phyloP scores from a whole-genome alignment of 37 sponge, comb jelly and placozoan genomes.

The Eunapius fragilis region DNA sequence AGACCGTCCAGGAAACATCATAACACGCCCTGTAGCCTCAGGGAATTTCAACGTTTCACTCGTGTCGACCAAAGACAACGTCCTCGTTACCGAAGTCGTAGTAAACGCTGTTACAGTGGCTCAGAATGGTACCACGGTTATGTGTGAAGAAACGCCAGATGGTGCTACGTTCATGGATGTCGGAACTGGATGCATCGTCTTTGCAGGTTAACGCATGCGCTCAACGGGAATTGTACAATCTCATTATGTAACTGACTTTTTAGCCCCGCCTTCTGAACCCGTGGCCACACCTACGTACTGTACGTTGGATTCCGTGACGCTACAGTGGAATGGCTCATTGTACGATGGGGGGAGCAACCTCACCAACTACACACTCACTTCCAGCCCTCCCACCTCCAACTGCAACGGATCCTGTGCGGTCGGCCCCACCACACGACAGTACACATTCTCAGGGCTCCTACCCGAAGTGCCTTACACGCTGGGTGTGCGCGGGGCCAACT shows the following conservation, averaged over 20 bases:
- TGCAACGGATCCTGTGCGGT: neutral
- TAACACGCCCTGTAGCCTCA: neutral
- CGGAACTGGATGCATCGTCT: neutral
- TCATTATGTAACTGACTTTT: neutral
- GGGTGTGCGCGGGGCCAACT: neutral
- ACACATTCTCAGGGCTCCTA: neutral
- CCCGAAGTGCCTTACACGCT: neutral
- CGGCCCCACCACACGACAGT: neutral
- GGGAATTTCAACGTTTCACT: neutral
- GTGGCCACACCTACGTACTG: neutral
- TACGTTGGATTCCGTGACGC: neutral
- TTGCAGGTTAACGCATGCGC: neutral
- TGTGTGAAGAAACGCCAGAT: neutral
- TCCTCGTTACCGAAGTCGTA: neutral
- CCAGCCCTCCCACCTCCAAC: neutral
- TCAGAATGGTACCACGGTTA: neutral
- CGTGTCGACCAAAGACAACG: neutral
- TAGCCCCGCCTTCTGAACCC: neutral
- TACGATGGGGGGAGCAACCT: neutral
- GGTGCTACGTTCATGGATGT: neutral
- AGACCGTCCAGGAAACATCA: neutral
- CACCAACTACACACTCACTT: neutral
- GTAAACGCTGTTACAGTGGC: neutral
- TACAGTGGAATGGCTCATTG: neutral
- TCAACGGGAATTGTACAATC: no score